Evolutionary conservation across 2,797 vertebrate species (phyloP).

Genomic region (Bradypodion pumilum): DNA sequence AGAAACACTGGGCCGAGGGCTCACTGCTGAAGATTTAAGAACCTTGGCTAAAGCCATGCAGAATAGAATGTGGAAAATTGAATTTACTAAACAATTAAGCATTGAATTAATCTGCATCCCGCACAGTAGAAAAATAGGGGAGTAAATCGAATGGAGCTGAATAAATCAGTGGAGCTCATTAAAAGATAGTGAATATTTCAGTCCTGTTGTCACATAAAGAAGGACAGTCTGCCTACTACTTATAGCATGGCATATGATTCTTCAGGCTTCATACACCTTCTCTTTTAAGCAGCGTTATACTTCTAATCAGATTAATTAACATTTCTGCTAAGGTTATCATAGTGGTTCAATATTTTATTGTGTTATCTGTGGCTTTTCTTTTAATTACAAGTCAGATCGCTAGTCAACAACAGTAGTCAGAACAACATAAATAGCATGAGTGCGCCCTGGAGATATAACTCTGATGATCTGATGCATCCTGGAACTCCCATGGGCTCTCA

Average conservation of each 20-base stretch:
- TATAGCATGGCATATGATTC: constrained; percentile 71
- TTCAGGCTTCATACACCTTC: constrained; percentile 67
- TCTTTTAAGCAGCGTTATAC: constrained; percentile 64
- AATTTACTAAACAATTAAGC: constrained; percentile 99
- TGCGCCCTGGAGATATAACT: constrained; percentile 87
- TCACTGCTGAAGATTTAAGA: constrained; percentile 92
- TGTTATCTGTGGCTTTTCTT: constrained; percentile 86
- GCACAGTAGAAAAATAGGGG: constrained; percentile 84
- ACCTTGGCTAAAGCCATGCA: constrained; percentile 93
- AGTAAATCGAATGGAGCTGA: constrained; percentile 77
- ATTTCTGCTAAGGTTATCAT: constrained; percentile 76
- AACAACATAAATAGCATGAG: constrained; percentile 94
- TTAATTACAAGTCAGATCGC: constrained; percentile 97
- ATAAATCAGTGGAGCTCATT: constrained; percentile 92
- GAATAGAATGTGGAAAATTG: constrained; percentile 98
- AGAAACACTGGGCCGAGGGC: constrained; percentile 88
- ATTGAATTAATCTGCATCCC: constrained; percentile 95
- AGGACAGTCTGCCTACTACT: constrained; percentile 72
- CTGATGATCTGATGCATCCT: constrained; percentile 87
- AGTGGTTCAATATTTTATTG: constrained; percentile 77
- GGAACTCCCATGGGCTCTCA: constrained; percentile 91
- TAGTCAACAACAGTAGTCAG: constrained; percentile 83
- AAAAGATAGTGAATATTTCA: constrained; percentile 93
- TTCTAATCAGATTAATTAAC: constrained; percentile 84
- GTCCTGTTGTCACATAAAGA: constrained; percentile 84